Percentiles rank a stretch among this genome's conserved stretches.
phyloP scores from a whole-genome alignment of 2,797 vertebrate genomes.

The Macrochelys suwanniensis region DNA sequence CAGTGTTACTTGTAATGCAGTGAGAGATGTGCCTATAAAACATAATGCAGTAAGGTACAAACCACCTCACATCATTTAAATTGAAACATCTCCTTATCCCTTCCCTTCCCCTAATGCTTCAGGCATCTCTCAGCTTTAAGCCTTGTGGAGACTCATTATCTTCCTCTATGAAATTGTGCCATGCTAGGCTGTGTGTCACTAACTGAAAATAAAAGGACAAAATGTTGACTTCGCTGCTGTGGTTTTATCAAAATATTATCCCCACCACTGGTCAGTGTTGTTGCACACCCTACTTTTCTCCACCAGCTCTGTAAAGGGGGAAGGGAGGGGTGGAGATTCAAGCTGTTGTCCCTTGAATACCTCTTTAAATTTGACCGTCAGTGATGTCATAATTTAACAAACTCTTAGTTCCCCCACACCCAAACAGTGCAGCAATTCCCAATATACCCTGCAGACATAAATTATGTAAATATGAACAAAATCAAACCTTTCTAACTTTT shows the following conservation, averaged over 20 bases:
- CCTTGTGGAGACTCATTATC: neutral
- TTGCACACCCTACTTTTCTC: rapidly evolving
- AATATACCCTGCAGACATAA: neutral
- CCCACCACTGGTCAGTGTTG: neutral
- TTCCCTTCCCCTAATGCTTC: conserved; percentile 1
- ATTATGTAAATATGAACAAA: neutral
- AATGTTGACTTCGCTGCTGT: conserved; percentile 28
- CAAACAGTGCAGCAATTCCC: neutral
- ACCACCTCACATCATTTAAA: conserved; percentile 64
- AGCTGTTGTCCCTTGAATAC: conserved; percentile 26
- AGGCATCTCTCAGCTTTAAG: conserved; percentile 9
- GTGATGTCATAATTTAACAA: conserved; percentile 59
- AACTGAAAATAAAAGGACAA: conserved; percentile 16
- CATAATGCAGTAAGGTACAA: conserved; percentile 54
- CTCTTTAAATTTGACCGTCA: conserved; percentile 67
- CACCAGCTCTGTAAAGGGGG: neutral
- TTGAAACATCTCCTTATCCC: conserved; percentile 47
- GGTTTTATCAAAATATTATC: neutral
- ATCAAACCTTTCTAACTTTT: conserved; percentile 4
- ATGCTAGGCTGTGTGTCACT: too few species aligned
- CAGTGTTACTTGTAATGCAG: neutral
- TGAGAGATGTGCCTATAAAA: neutral
- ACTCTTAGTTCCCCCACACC: conserved; percentile 29
- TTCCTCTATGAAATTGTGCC: neutral
- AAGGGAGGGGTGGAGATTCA: conserved; percentile 6